Percentiles rank a stretch among this genome's conserved stretches.
phyloP scores from a whole-genome alignment of 2,888 invertebrate genomes.

The Petrolisthes manimaculis region DNA sequence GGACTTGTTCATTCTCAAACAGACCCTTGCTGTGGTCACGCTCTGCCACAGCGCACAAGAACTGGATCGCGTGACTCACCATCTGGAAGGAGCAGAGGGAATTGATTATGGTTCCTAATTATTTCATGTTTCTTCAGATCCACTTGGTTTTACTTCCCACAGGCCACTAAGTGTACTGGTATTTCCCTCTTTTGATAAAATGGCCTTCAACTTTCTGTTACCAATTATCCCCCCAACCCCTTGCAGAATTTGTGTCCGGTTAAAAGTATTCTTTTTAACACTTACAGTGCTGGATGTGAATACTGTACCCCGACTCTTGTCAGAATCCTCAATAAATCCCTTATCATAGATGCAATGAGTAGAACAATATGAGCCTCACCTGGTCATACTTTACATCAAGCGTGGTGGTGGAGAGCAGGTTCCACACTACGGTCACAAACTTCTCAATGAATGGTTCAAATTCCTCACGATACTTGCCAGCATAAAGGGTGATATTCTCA shows the following conservation, averaged over 20 bases:
- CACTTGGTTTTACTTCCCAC: no score
- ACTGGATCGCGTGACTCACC: conserved; percentile 95
- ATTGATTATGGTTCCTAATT: not conserved
- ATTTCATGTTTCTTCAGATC: no score
- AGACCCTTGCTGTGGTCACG: conserved; percentile 86
- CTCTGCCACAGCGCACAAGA: conserved; percentile 94
- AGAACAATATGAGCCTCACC: conserved; percentile 73
- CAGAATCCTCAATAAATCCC: no score
- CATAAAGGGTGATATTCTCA: conserved; percentile 93
- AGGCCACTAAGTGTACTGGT: no score
- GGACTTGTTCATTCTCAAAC: conserved; percentile 88
- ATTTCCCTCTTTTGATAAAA: no score
- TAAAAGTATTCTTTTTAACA: no score
- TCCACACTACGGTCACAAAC: conserved; percentile 85
- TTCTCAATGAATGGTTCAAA: conserved; percentile 88
- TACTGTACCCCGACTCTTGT: no score
- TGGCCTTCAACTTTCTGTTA: no score
- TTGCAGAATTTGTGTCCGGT: no score
- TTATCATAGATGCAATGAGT: no score
- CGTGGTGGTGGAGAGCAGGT: conserved; percentile 84
- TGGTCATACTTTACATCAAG: conserved; percentile 89
- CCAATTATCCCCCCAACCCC: no score
- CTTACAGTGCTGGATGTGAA: not conserved
- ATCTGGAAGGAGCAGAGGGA: conserved; percentile 75
- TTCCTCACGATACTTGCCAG: conserved; percentile 98